These are phyloP conservation scores for Mesoclemmys tuberculata DNA, from an alignment of 2,113 vertebrate genomes.

Conservation along the genomic window DNA sequence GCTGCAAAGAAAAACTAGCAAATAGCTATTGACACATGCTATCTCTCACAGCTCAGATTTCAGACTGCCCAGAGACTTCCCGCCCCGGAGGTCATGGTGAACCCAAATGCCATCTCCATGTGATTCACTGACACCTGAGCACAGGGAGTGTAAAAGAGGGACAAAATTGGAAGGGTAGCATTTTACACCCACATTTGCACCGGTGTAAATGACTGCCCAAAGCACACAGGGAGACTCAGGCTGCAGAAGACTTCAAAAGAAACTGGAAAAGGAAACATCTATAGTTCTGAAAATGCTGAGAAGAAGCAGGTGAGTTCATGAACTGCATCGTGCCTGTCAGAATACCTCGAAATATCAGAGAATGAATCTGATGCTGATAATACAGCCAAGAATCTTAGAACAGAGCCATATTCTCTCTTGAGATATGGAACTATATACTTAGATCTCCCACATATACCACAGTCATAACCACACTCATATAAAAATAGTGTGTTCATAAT, in stretches of 20 bases:
- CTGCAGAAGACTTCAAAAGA: neutral
- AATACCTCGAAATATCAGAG: fast-evolving
- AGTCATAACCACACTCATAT: neutral
- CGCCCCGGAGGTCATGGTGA: neutral
- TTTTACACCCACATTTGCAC: neutral
- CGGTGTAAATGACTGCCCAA: neutral
- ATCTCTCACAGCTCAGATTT: neutral
- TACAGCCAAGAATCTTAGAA: neutral
- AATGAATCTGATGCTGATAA: neutral
- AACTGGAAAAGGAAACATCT: neutral
- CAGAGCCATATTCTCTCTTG: neutral
- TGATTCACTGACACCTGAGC: neutral
- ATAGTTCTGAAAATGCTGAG: neutral
- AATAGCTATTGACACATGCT: neutral
- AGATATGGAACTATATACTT: neutral
- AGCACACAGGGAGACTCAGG: neutral
- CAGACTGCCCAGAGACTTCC: neutral
- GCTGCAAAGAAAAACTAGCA: neutral
- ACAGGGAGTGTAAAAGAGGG: neutral
- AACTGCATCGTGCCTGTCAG: neutral
- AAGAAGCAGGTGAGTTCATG: neutral
- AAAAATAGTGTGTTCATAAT: neutral
- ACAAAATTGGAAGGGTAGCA: neutral
- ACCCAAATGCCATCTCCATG: neutral
- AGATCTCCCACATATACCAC: neutral